Evolutionary conservation across 2,113 vertebrate species (phyloP).

Genomic region (Electrona antarctica): DNA sequence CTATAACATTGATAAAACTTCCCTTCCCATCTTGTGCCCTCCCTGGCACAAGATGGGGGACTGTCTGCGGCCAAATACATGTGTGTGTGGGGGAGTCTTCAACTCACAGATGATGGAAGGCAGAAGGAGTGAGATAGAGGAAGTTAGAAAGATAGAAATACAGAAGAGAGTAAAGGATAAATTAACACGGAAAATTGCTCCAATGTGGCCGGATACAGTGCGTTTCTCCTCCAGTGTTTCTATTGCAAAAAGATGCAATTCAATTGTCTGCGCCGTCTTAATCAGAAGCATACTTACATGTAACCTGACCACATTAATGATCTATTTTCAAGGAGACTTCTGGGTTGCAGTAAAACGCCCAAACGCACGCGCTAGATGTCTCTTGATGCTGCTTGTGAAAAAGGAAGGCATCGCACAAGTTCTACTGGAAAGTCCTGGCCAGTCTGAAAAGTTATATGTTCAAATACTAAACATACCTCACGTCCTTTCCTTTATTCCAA

Average conservation of each 20-base stretch:
- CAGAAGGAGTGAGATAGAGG: constrained; percentile 24
- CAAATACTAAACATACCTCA: background rate
- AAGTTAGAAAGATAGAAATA: constrained; percentile 24
- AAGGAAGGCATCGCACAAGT: background rate
- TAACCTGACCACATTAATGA: background rate
- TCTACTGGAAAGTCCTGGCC: background rate
- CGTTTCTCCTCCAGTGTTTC: too few species aligned
- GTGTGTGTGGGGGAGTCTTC: constrained; percentile 21
- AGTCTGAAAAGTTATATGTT: background rate
- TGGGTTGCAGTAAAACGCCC: too few species aligned
- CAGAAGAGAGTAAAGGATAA: background rate
- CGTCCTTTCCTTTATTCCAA: background rate
- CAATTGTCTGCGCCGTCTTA: background rate
- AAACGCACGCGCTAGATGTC: background rate
- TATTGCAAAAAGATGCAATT: background rate
- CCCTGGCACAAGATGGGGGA: too few species aligned
- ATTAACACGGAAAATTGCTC: constrained; percentile 2
- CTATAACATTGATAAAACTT: too few species aligned
- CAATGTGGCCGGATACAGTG: background rate
- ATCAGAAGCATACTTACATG: background rate
- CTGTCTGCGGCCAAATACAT: too few species aligned
- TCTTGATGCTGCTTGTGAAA: background rate
- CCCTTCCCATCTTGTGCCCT: too few species aligned
- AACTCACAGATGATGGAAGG: constrained; percentile 28
- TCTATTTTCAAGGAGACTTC: background rate